Percentiles rank a stretch among this genome's conserved stretches.
Conservation (phyloP, 2,797 vertebrate species). For the Diplodus sargus region DNA sequence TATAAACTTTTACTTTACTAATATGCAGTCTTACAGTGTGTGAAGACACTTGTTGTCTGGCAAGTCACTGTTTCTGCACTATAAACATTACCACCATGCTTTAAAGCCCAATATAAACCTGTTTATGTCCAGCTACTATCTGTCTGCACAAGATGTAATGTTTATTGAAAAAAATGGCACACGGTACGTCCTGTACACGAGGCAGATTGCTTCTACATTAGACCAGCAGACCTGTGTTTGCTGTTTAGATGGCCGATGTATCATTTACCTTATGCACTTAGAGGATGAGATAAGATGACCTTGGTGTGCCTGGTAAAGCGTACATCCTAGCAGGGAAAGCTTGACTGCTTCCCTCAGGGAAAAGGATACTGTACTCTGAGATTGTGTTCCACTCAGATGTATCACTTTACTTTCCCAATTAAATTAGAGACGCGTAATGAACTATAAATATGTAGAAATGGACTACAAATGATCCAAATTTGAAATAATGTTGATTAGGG, state of each 20-base stretch:
- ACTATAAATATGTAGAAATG: constrained; percentile 88
- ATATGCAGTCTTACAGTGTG: not conserved
- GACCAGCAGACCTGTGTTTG: constrained; percentile 52
- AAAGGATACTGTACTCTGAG: constrained; percentile 75
- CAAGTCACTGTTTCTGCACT: not conserved
- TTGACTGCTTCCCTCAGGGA: constrained; percentile 76
- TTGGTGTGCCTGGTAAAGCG: constrained; percentile 78
- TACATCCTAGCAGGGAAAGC: constrained; percentile 75
- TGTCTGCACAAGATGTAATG: constrained; percentile 12
- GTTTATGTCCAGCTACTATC: constrained; percentile 16
- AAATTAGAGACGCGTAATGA: constrained; percentile 84
- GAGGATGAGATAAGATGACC: constrained; percentile 84
- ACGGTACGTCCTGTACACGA: constrained; percentile 25
- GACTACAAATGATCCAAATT: constrained; percentile 84
- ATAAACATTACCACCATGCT: not conserved
- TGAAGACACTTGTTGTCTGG: not conserved
- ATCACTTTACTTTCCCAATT: constrained; percentile 84
- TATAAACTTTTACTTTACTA: not conserved
- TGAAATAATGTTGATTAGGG: constrained; percentile 81
- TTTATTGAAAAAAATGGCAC: constrained; percentile 16
- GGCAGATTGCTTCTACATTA: constrained; percentile 51
- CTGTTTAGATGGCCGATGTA: constrained; percentile 75
- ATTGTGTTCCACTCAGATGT: constrained; percentile 81
- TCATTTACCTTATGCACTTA: constrained; percentile 84
- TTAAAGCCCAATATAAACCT: constrained; percentile 25